phyloP scores from a whole-genome alignment of 2,888 invertebrate species.

The Cheilosia urbana region DNA sequence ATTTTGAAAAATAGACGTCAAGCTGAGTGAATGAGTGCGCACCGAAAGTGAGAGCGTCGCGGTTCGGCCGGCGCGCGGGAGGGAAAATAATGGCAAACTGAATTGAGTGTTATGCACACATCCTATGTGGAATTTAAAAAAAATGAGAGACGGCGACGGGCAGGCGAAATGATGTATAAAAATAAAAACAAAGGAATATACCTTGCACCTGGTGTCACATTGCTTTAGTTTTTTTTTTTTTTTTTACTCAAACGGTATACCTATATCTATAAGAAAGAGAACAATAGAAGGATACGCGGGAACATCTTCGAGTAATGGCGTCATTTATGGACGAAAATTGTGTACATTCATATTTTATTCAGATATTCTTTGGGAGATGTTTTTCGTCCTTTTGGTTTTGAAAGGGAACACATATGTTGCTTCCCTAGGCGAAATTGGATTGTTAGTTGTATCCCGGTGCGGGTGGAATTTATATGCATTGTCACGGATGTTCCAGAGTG shows the following conservation, averaged over 20 bases:
- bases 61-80: no score
- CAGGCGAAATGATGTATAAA: slow-evolving; percentile 9
- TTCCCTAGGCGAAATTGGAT: slow-evolving; percentile 69
- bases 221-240: slow-evolving; percentile 3
- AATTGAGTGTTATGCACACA: slow-evolving; percentile 72
- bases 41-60: neutral
- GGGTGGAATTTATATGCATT: slow-evolving; percentile 66
- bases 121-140: slow-evolving; percentile 47
- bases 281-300: slow-evolving; percentile 28
- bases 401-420: slow-evolving; percentile 58
- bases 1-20: slow-evolving; percentile 50
- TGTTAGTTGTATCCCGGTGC: slow-evolving; percentile 43
- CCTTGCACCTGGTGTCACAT: slow-evolving; percentile 73
- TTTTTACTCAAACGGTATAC: neutral
- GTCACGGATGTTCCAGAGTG: slow-evolving; percentile 69
- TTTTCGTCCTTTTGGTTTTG: slow-evolving; percentile 4
- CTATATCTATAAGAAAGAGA: neutral
- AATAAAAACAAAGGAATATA: slow-evolving; percentile 60
- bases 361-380: slow-evolving; percentile 50
- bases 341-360: slow-evolving; percentile 73
- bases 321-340: slow-evolving; percentile 75
- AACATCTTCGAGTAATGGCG: slow-evolving; percentile 75
- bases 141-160: slow-evolving; percentile 38
- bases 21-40: slow-evolving; percentile 22
- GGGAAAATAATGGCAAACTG: slow-evolving; percentile 64